Percentiles rank a stretch among this genome's conserved stretches.
These are phyloP conservation scores for Agonum fuliginosum DNA, from an alignment of 2,888 invertebrate species.

Conservation along the genomic window DNA sequence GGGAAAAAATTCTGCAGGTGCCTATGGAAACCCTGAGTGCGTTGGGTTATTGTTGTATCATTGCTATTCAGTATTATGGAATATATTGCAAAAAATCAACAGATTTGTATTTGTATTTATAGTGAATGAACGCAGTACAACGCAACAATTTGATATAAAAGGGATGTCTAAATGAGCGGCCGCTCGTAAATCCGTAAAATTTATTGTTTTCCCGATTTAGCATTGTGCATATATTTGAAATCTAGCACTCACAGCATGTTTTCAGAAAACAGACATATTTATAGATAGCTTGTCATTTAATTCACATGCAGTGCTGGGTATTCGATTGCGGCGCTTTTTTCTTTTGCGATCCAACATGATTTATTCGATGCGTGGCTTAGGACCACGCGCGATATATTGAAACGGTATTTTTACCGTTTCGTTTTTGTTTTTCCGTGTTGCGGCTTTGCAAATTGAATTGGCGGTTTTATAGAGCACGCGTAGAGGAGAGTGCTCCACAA, in stretches of 20 bases:
- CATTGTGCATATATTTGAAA: conserved; percentile 31
- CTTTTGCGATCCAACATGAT: conserved; percentile 45
- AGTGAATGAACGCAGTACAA: too few relatives aligned
- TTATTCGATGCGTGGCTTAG: conserved; percentile 49
- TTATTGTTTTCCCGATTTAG: neutral
- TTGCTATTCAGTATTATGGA: too few relatives aligned
- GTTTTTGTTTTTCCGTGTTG: conserved; percentile 42
- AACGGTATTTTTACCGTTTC: conserved; percentile 49
- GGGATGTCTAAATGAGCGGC: neutral
- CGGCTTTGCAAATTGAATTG: conserved; percentile 55
- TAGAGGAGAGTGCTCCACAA: neutral
- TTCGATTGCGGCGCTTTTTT: conserved; percentile 36
- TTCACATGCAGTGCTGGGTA: conserved; percentile 31
- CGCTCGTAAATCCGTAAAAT: conserved; percentile 21
- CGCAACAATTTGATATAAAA: too few relatives aligned
- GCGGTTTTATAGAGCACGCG: conserved; percentile 55
- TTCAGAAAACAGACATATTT: conserved; percentile 33
- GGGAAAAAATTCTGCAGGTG: too few relatives aligned
- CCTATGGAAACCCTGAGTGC: too few relatives aligned
- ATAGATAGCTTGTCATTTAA: conserved; percentile 48
- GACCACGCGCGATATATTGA: conserved; percentile 50
- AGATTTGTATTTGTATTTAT: too few relatives aligned
- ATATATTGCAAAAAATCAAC: too few relatives aligned
- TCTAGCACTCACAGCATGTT: conserved; percentile 24
- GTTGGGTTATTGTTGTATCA: too few relatives aligned